Percentiles rank a stretch among this genome's conserved stretches.
phyloP scores from a whole-genome alignment of 2,113 vertebrate species.

The Cephalopterus ornatus region DNA sequence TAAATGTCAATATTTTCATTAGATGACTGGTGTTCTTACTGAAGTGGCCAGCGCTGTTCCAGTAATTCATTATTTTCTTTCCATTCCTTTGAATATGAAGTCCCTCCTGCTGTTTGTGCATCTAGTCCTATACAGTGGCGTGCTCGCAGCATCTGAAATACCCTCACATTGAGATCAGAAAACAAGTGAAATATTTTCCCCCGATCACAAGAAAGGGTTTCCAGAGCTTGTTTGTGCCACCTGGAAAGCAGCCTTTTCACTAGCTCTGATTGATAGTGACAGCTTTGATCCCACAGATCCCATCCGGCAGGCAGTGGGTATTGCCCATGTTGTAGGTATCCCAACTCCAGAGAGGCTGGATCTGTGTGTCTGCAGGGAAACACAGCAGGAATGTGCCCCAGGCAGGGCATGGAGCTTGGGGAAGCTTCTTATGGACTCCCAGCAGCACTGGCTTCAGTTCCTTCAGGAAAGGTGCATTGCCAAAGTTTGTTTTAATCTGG shows the following conservation, averaged over 20 bases:
- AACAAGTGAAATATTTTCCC: background rate
- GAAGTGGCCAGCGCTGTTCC: background rate
- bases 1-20: slow-evolving; percentile 48
- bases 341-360: background rate
- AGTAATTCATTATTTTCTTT: slow-evolving; percentile 22
- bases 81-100: background rate
- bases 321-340: background rate
- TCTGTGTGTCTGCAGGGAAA: slow-evolving; percentile 7
- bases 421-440: background rate
- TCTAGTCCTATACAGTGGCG: background rate
- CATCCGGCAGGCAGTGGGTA: background rate
- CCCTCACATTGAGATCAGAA: background rate
- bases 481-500: background rate
- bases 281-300: background rate
- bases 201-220: background rate
- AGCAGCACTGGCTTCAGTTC: background rate
- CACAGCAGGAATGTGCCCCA: slow-evolving; percentile 17
- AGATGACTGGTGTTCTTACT: background rate
- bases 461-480: background rate
- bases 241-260: slow-evolving; percentile 54
- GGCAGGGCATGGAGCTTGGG: background rate
- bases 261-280: slow-evolving; percentile 38
- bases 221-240: slow-evolving; percentile 24
- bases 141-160: background rate
- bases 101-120: background rate